Evolutionary conservation across 2,888 invertebrate species (phyloP).

Genomic region (Alviniconcha strummeri): DNA sequence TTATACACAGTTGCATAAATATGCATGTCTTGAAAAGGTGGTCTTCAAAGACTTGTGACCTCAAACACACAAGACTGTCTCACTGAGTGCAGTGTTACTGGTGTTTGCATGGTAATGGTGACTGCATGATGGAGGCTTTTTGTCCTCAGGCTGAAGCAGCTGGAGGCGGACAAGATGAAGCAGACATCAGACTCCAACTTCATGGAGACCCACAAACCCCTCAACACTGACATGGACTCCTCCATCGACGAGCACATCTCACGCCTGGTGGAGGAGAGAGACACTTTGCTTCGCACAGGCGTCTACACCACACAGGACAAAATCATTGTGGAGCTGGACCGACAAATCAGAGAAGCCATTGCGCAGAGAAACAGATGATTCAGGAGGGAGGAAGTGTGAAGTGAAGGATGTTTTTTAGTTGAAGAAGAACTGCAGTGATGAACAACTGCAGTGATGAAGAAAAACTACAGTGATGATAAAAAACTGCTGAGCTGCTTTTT

Average conservation of each 20-base stretch:
- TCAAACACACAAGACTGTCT: too few species aligned
- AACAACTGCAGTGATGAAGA: too few species aligned
- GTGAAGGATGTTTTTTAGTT: not conserved
- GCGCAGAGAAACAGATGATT: conserved; percentile 55
- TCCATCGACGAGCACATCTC: conserved; percentile 70
- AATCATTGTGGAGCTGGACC: conserved; percentile 73
- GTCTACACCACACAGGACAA: conserved; percentile 72
- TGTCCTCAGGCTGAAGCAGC: conserved; percentile 59
- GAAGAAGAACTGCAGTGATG: not conserved
- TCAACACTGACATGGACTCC: conserved; percentile 46
- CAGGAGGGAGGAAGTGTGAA: too few species aligned
- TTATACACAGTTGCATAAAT: too few species aligned
- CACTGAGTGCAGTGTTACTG: too few species aligned
- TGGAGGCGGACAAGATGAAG: conserved; percentile 60
- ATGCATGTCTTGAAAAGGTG: too few species aligned
- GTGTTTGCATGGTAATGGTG: too few species aligned
- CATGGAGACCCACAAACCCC: conserved; percentile 40
- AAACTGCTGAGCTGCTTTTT: too few species aligned
- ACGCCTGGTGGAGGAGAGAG: conserved; percentile 72
- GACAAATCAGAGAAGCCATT: conserved; percentile 72
- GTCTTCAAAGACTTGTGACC: too few species aligned
- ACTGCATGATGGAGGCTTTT: too few species aligned
- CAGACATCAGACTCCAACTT: conserved; percentile 49
- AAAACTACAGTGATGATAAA: too few species aligned
- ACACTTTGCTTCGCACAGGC: conserved; percentile 73